Conservation (phyloP, 2,113 vertebrate species). For the Chloroceryle aenea region DNA sequence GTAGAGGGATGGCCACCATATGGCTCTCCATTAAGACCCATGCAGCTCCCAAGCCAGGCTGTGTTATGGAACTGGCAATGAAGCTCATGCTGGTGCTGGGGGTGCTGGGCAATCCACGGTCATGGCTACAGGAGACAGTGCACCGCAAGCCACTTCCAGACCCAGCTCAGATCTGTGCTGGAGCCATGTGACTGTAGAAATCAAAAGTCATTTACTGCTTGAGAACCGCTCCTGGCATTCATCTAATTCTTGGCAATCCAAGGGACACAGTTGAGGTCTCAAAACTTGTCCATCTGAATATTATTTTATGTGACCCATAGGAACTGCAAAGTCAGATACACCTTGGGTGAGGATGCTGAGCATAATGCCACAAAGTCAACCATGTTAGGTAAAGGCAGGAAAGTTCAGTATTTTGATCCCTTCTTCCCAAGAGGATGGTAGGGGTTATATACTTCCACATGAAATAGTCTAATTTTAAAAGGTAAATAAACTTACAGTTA, state of each 20-base stretch:
- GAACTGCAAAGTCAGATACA: neutral
- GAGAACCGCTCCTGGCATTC: neutral
- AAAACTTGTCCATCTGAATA: neutral
- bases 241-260: neutral
- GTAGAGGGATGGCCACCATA: neutral
- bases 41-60: neutral
- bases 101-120: neutral
- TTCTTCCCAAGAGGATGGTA: neutral
- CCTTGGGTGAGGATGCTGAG: neutral
- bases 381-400: neutral
- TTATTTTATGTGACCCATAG: neutral
- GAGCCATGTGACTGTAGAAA: neutral
- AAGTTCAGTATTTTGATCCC: neutral
- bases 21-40: accelerated
- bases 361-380: neutral
- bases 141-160: neutral
- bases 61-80: accelerated
- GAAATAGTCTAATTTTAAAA: neutral
- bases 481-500: neutral
- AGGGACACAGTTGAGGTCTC: neutral
- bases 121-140: neutral
- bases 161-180: neutral
- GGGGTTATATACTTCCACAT: neutral
- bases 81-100: neutral
- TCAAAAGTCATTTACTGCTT: neutral